Evolutionary conservation across 2,888 invertebrate genomes (phyloP).

Genomic region (Tenthredo mesomela): DNA sequence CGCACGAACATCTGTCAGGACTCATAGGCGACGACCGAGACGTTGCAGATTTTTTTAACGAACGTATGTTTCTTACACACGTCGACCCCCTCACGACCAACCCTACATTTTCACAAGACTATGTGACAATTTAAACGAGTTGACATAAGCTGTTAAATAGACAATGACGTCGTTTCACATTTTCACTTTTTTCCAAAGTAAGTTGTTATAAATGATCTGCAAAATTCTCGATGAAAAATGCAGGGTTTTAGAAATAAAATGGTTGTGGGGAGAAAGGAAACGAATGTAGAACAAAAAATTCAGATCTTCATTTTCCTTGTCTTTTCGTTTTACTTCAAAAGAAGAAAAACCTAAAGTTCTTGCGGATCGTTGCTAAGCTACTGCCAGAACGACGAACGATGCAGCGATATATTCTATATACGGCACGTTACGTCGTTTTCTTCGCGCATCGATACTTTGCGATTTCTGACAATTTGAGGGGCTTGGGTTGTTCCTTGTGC

Average conservation of each 20-base stretch:
- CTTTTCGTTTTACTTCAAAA: background rate
- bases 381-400: background rate
- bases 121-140: background rate
- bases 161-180: background rate
- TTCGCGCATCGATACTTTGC: slow-evolving; percentile 19
- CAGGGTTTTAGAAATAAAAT: background rate
- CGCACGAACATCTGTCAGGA: slow-evolving; percentile 31
- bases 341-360: background rate
- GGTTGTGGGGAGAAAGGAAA: background rate
- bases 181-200: background rate
- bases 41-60: slow-evolving; percentile 15
- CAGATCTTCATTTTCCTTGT: background rate
- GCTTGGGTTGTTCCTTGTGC: slow-evolving; percentile 1
- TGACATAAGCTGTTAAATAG: background rate
- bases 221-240: background rate
- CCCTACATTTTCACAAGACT: background rate
- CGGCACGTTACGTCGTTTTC: background rate
- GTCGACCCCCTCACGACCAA: background rate
- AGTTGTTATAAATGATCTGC: background rate
- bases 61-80: background rate
- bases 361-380: background rate
- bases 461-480: slow-evolving; percentile 27
- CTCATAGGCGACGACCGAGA: background rate
- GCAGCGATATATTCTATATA: background rate
- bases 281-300: background rate